Evolutionary conservation across 2,797 vertebrate genomes (phyloP).

Genomic region (Tapera naevia): DNA sequence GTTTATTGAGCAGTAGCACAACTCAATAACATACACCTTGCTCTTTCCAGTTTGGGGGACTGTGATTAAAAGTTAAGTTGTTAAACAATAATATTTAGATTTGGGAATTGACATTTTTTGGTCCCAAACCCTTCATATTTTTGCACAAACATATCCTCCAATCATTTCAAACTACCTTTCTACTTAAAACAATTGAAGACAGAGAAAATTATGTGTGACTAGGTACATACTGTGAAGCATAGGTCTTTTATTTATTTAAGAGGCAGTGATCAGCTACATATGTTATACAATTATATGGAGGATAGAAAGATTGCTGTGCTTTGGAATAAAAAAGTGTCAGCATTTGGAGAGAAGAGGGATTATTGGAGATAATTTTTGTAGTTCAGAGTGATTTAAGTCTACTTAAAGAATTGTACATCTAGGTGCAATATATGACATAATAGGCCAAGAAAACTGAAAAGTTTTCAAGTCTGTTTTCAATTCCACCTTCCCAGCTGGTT

Average conservation of each 20-base stretch:
- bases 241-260: background rate
- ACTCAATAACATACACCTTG: background rate
- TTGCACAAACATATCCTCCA: background rate
- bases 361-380: background rate
- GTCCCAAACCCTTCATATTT: background rate
- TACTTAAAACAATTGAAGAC: background rate
- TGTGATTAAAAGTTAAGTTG: background rate
- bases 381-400: slow-evolving; percentile 47
- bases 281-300: slow-evolving; percentile 8
- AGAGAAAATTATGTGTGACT: background rate
- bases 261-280: background rate
- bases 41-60: background rate
- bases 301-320: slow-evolving; percentile 9
- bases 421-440: background rate
- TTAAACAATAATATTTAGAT: background rate
- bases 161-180: background rate
- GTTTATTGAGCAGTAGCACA: background rate
- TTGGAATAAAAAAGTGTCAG: background rate
- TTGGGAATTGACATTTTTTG: background rate
- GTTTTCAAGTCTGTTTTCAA: background rate
- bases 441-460: background rate
- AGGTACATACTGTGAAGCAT: background rate
- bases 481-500: background rate
- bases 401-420: slow-evolving; percentile 3
- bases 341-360: background rate